Evolutionary conservation across 2,113 vertebrate genomes (phyloP), one percentile per base, ranked within the genome.

Genomic region (Urocitellus parryii): DNA sequence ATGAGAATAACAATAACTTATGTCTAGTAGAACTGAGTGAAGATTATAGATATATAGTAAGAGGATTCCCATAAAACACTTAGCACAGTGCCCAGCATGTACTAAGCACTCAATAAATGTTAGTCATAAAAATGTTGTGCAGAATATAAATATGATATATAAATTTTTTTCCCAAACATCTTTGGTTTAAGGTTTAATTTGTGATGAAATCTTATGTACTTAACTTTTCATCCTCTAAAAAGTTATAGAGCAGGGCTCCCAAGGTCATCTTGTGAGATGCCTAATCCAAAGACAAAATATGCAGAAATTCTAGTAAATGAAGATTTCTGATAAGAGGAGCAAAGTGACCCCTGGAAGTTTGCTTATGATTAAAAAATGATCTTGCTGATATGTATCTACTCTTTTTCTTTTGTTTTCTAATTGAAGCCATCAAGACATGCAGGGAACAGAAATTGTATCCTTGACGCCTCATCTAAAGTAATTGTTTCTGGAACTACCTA

Each of bases 251-350:
- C 34, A 72, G 32, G 14, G 37, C 25, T 17, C 51, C 27, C 61
- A 63, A 76, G 20, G 27, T 85, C 88, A 86, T 61, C 48, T 74
- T 20, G 6, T 27, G 42, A 70, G 12, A 37, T 27, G n/a, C 37
- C 86, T 76, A 86, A 81, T 68, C 34, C 42, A 85, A 80, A 72
- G 48, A 80, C 5, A 39, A 39, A 83, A 88, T 65, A 76, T 6
- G 16, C 72, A 95, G 51, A 96, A 65, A 81, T 78, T 82, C 39
- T 29, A 88, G 22, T 51, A 87, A 90, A 90, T 90, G 27, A 81
- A 92, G 78, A 95, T 94, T 96, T 94, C 70, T 93, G 94, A 42
- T 88, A 96, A 85, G 27, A 82, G 32, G 5, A 95, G 58, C 53
- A 80, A n/a, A 42, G 48, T 65, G 73, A 78, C 72, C 61, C 76